Percentiles rank a stretch among this genome's conserved stretches.
phyloP scores from a whole-genome alignment of 2,888 invertebrate genomes.

The Leptopilina myrica region DNA sequence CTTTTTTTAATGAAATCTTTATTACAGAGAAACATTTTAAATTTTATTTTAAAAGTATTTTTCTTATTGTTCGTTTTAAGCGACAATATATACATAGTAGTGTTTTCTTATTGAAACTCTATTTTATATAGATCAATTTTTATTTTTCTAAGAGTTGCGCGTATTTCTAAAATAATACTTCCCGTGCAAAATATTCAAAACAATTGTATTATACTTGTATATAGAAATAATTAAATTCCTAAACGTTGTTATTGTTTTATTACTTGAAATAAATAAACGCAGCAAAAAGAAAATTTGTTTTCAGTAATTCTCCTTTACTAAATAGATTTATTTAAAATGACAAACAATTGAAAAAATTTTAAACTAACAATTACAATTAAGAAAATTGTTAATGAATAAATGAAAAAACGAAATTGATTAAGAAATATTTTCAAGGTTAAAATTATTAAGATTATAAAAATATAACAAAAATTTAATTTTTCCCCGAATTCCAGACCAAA shows the following conservation, averaged over 20 bases:
- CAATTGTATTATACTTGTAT: conserved; percentile 36
- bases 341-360: too few relatives aligned
- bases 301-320: too few relatives aligned
- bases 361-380: too few relatives aligned
- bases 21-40: background rate
- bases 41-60: conserved; percentile 48
- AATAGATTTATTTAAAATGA: too few relatives aligned
- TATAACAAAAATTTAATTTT: too few relatives aligned
- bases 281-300: background rate
- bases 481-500: too few relatives aligned
- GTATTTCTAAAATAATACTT: conserved; percentile 1
- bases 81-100: conserved; percentile 44
- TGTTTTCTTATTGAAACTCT: conserved; percentile 51
- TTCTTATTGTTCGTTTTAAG: conserved; percentile 48
- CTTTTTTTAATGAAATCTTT: background rate
- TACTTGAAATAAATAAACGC: background rate
- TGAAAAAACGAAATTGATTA: too few relatives aligned
- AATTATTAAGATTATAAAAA: too few relatives aligned
- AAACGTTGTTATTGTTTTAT: conserved; percentile 7
- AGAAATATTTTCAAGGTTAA: too few relatives aligned
- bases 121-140: conserved; percentile 56
- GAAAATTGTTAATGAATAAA: too few relatives aligned
- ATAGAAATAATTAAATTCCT: conserved; percentile 13
- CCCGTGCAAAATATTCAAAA: background rate
- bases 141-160: conserved; percentile 51